phyloP scores from a whole-genome alignment of 2,113 vertebrate species.

The Chamaetylas fuelleborni region DNA sequence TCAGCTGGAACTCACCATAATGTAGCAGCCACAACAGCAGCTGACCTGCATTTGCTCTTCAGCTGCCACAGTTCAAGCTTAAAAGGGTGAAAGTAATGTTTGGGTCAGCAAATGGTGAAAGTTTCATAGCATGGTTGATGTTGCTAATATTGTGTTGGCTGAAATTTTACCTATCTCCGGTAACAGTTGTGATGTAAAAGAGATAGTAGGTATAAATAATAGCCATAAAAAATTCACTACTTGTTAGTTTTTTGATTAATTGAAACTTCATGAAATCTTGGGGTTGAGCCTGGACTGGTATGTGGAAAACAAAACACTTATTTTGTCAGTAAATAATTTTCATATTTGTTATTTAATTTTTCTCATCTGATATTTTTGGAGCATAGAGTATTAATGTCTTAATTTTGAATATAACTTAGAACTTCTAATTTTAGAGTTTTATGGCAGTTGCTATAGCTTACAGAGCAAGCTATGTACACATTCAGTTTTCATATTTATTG shows the following conservation, averaged over 20 bases:
- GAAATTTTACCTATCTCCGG: neutral
- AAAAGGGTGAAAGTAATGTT: neutral
- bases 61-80: neutral
- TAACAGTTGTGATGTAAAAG: neutral
- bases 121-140: neutral
- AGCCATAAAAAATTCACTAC: rapidly evolving
- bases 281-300: neutral
- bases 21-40: neutral
- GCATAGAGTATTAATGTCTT: neutral
- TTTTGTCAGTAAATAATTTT: neutral
- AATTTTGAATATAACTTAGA: neutral
- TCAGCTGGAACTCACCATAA: neutral
- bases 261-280: neutral
- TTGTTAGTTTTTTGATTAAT: neutral
- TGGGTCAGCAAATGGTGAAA: neutral
- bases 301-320: neutral
- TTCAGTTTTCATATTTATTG: neutral
- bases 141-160: neutral
- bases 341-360: neutral
- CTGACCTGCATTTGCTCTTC: conserved; percentile 29
- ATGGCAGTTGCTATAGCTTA: neutral
- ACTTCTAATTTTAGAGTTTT: neutral
- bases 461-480: neutral
- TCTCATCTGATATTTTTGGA: neutral
- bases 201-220: neutral